phyloP scores from a whole-genome alignment of 2,113 vertebrate genomes.

The Calonectris borealis region DNA sequence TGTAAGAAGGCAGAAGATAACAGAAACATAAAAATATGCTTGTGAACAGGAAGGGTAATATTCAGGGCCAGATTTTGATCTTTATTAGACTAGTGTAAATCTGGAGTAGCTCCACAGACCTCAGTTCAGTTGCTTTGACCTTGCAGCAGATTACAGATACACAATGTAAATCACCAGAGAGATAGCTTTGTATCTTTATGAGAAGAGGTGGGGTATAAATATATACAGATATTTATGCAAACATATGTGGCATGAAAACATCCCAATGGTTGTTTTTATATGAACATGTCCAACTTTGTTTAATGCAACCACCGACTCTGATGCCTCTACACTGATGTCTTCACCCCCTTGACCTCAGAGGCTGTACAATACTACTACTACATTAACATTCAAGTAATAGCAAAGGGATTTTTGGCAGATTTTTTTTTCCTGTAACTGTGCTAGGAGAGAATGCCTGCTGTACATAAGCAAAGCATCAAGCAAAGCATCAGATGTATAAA shows the following conservation, averaged over 20 bases:
- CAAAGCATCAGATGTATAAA: background rate
- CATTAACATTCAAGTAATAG: background rate
- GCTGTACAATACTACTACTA: background rate
- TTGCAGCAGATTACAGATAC: conserved; percentile 18
- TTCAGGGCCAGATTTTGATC: conserved; percentile 56
- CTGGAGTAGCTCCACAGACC: conserved; percentile 58
- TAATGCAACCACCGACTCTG: background rate
- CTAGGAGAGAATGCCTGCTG: background rate
- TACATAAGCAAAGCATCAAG: background rate
- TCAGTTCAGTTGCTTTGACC: conserved; percentile 39
- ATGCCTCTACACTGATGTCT: background rate
- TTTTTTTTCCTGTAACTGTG: background rate
- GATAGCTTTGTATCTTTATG: conserved; percentile 3
- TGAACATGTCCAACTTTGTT: background rate
- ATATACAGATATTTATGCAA: conserved; percentile 23
- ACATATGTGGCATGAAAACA: background rate
- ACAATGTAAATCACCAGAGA: conserved; percentile 5
- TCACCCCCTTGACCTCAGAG: background rate
- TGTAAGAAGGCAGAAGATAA: conserved; percentile 51
- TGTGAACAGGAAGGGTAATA: conserved; percentile 30
- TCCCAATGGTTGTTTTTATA: background rate
- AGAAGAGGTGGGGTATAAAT: conserved; percentile 17
- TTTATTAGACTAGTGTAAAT: conserved; percentile 47
- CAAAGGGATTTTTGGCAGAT: background rate
- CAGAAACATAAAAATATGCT: conserved; percentile 32